Conservation (phyloP, 2,888 invertebrate genomes). For the Scaeva pyrastri region DNA sequence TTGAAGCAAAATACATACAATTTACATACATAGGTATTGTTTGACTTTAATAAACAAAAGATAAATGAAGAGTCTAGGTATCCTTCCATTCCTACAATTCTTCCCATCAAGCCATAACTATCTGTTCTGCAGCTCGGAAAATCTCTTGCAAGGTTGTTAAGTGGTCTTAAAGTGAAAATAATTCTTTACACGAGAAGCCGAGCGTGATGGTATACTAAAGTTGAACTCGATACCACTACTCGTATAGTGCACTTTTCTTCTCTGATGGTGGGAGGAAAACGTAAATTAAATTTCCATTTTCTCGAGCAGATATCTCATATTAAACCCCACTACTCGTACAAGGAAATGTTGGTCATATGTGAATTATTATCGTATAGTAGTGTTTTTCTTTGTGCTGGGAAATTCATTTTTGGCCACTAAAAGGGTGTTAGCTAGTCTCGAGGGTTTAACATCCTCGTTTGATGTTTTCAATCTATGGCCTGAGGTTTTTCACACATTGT, state of each 20-base stretch:
- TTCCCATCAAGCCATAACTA: neutral
- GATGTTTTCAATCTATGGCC: too few species aligned
- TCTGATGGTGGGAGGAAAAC: neutral
- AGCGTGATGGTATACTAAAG: neutral
- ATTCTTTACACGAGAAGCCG: neutral
- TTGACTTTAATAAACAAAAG: too few species aligned
- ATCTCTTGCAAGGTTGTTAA: neutral
- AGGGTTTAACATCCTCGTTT: too few species aligned
- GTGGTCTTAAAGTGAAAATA: conserved; percentile 21
- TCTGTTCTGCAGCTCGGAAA: neutral
- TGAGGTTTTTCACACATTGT: too few species aligned
- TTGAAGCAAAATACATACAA: too few species aligned
- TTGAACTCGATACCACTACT: neutral
- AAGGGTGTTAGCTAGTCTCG: too few species aligned
- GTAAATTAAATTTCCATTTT: conserved; percentile 25
- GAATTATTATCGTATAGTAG: conserved; percentile 1
- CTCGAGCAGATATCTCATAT: neutral
- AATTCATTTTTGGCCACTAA: too few species aligned
- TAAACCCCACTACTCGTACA: neutral
- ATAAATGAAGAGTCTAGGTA: too few species aligned
- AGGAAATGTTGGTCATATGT: neutral
- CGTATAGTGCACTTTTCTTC: neutral
- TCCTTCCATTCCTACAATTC: neutral
- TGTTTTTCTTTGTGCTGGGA: neutral
- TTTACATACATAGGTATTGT: too few species aligned